A percentile compares a stretch with the other conserved stretches of the same genome.
These are phyloP conservation scores for Hystrix brachyura DNA, from an alignment of 2,113 vertebrate species.

Conservation along the genomic window DNA sequence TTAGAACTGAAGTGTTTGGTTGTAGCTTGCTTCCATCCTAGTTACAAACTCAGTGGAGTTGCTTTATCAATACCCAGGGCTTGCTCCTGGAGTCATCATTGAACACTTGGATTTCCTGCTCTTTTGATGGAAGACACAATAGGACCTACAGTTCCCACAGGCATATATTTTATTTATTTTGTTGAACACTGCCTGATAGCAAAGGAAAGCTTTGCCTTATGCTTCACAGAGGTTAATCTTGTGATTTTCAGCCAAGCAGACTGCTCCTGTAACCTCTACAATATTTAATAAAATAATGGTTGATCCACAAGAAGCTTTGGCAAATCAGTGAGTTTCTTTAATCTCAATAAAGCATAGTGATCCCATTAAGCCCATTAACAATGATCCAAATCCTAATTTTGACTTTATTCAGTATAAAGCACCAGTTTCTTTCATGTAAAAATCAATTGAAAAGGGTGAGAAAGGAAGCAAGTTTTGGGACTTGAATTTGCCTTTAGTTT, in stretches of 20 bases:
- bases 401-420: slow-evolving; percentile 49
- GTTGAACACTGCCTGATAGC: not conserved
- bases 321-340: slow-evolving; percentile 54
- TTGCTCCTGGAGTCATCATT: not conserved
- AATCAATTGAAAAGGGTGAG: slow-evolving; percentile 15
- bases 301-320: not conserved
- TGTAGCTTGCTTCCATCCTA: not conserved
- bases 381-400: slow-evolving; percentile 58
- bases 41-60: not conserved
- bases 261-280: slow-evolving; percentile 36
- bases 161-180: not conserved
- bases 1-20: not conserved
- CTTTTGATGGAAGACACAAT: not conserved
- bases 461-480: slow-evolving; percentile 40
- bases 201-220: not conserved
- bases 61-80: not conserved
- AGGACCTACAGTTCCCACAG: not conserved
- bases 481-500: slow-evolving; percentile 69
- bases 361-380: slow-evolving; percentile 43
- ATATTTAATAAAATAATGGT: slow-evolving; percentile 39
- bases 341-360: slow-evolving; percentile 48
- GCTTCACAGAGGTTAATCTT: slow-evolving; percentile 53
- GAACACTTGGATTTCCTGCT: not conserved
- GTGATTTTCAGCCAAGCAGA: slow-evolving; percentile 12
- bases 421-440: slow-evolving; percentile 67